phyloP scores from a whole-genome alignment of 2,797 vertebrate species.

The Carcharodon carcharias region DNA sequence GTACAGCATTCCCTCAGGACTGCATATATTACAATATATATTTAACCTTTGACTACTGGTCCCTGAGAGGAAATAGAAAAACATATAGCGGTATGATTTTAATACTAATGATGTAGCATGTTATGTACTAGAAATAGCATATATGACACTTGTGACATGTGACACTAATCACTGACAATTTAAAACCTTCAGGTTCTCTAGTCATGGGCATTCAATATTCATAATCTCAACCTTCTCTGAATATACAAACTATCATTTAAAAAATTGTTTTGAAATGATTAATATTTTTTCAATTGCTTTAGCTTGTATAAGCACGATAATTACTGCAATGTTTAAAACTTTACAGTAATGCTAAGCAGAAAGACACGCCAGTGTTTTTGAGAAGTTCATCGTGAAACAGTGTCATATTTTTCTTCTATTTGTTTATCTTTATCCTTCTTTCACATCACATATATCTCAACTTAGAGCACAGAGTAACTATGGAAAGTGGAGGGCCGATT shows the following conservation, averaged over 20 bases:
- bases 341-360: background rate
- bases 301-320: background rate
- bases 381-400: background rate
- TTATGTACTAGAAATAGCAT: background rate
- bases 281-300: background rate
- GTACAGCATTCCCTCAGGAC: too few species aligned
- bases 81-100: background rate
- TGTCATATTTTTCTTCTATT: background rate
- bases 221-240: background rate
- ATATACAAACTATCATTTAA: background rate
- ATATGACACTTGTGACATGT: background rate
- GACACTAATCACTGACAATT: background rate
- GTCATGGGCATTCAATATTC: background rate
- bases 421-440: background rate
- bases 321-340: background rate
- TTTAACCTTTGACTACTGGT: background rate
- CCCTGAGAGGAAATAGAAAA: background rate
- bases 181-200: background rate
- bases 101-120: background rate
- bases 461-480: background rate
- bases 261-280: background rate
- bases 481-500: too few species aligned
- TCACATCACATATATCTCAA: background rate
- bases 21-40: background rate
- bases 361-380: background rate